A percentile compares a stretch with the other conserved stretches of the same genome.
Conservation (phyloP, 2,797 vertebrate species). For the Karalla daura region DNA sequence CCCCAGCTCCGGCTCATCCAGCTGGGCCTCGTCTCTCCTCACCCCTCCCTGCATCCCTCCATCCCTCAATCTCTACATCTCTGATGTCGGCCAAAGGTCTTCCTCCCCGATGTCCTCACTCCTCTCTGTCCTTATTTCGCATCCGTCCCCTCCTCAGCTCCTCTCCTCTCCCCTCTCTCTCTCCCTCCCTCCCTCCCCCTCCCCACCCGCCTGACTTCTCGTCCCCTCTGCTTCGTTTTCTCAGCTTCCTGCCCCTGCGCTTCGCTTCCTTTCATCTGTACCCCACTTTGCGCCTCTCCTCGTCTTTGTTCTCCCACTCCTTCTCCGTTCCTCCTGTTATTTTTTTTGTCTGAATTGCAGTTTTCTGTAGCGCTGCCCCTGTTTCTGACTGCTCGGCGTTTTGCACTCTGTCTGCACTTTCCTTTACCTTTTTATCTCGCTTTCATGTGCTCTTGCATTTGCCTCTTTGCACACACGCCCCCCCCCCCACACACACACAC, state of each 20-base stretch:
- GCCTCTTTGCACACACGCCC: neutral
- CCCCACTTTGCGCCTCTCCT: no score
- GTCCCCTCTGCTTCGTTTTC: neutral
- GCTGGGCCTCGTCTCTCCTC: constrained; percentile 48
- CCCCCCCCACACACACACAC: neutral
- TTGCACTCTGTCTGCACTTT: constrained; percentile 36
- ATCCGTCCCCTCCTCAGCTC: neutral
- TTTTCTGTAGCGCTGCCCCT: constrained; percentile 26
- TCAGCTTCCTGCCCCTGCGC: neutral
- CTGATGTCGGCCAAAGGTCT: constrained; percentile 40
- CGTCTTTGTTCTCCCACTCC: neutral
- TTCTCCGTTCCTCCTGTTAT: no score
- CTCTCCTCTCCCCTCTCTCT: neutral
- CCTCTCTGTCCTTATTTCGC: neutral
- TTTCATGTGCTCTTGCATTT: constrained; percentile 39
- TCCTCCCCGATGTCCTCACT: neutral
- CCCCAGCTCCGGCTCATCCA: constrained; percentile 39
- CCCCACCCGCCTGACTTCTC: neutral
- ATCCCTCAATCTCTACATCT: constrained; percentile 36
- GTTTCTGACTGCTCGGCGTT: constrained; percentile 36
- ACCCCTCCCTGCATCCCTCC: constrained; percentile 38
- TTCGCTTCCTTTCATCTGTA: neutral
- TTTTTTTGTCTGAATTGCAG: constrained; percentile 23
- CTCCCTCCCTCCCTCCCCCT: neutral
- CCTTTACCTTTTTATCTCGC: constrained; percentile 28